Percentiles rank a stretch among this genome's conserved stretches.
These are phyloP conservation scores for Heliconius melpomene DNA, from an alignment of 1,140 invertebrate genomes.

Conservation along the genomic window DNA sequence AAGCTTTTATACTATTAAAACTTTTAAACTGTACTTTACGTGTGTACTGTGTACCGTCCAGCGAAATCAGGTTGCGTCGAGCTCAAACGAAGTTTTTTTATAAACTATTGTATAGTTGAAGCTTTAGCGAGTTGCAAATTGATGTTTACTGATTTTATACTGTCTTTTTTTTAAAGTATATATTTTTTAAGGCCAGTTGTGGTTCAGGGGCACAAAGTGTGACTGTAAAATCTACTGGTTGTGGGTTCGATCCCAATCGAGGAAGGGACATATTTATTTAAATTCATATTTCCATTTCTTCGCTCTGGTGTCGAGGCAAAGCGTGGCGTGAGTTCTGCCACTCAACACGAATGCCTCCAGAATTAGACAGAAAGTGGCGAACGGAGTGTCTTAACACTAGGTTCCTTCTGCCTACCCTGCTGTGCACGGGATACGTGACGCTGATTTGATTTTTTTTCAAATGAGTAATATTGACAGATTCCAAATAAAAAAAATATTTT, in stretches of 20 bases:
- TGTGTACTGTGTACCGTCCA: background rate
- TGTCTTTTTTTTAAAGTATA: too few relatives aligned
- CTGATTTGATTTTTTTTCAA: background rate
- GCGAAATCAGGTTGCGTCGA: constrained; percentile 1
- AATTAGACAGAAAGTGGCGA: background rate
- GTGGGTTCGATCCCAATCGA: too few relatives aligned
- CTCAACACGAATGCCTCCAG: too few relatives aligned
- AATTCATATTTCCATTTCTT: too few relatives aligned
- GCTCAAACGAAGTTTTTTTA: background rate
- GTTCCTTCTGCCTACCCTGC: background rate
- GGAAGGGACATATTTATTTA: too few relatives aligned
- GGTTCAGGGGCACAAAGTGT: too few relatives aligned
- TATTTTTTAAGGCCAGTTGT: too few relatives aligned
- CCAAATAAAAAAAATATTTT: too few relatives aligned
- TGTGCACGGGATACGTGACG: background rate
- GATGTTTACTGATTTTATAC: background rate
- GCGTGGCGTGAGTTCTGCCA: too few relatives aligned
- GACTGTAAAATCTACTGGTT: too few relatives aligned
- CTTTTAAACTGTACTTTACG: background rate
- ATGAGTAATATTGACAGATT: background rate
- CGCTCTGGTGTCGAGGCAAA: too few relatives aligned
- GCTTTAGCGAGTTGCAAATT: background rate
- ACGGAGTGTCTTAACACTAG: background rate
- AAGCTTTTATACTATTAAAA: background rate
- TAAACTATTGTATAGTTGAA: background rate